phyloP scores from a whole-genome alignment of 2,113 vertebrate species.

The Pampusana beccarii region DNA sequence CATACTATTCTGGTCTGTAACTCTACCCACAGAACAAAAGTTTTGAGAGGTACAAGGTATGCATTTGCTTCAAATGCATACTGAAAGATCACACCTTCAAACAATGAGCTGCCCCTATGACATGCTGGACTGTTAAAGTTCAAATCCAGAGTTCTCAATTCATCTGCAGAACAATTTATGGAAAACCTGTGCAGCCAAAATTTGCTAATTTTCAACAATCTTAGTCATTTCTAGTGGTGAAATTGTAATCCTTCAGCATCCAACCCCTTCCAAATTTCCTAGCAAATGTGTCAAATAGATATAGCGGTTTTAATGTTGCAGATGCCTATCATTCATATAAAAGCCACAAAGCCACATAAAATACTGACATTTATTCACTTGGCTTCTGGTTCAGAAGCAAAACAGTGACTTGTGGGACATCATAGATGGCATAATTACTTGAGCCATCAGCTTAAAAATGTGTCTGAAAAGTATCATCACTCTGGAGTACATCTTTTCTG shows the following conservation, averaged over 20 bases:
- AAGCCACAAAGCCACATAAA: background rate
- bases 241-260: background rate
- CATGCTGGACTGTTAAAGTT: background rate
- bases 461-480: background rate
- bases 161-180: background rate
- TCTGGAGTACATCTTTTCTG: background rate
- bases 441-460: background rate
- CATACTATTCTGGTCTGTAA: background rate
- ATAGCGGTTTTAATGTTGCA: background rate
- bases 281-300: background rate
- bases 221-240: background rate
- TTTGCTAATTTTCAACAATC: background rate
- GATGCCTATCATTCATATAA: background rate
- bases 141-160: background rate
- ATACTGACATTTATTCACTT: background rate
- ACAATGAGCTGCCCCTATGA: background rate
- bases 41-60: background rate
- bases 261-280: background rate
- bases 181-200: background rate
- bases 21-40: background rate
- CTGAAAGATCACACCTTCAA: background rate
- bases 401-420: background rate
- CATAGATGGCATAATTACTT: background rate
- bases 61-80: background rate
- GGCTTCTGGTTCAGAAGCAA: background rate